Percentiles rank a stretch among this genome's conserved stretches.
These are phyloP conservation scores for Proteles cristata DNA, from an alignment of 2,113 vertebrate species.

Conservation along the genomic window DNA sequence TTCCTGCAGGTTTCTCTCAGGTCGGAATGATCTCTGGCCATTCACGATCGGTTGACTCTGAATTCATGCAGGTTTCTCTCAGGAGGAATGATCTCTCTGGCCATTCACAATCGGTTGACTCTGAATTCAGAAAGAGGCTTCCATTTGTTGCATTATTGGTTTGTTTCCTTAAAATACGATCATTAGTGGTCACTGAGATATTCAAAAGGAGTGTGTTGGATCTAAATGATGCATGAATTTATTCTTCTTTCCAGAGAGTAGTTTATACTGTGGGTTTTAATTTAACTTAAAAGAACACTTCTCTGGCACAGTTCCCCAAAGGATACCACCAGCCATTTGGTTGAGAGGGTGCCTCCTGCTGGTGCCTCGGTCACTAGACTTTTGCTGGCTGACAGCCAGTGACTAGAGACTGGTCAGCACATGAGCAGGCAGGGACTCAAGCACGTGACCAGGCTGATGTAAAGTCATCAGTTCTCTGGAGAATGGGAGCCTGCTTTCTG, in stretches of 20 bases:
- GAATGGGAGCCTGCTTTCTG: neutral
- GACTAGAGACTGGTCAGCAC: neutral
- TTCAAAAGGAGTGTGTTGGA: neutral
- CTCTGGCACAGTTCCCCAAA: neutral
- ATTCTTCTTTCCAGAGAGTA: neutral
- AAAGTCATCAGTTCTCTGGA: neutral
- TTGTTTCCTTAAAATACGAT: neutral
- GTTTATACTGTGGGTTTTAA: slow-evolving; percentile 47
- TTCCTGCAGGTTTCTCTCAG: neutral
- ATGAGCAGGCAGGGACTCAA: neutral
- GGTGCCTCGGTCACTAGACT: neutral
- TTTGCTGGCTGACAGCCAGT: neutral
- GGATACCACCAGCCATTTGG: too few relatives aligned
- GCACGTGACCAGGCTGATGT: too few relatives aligned
- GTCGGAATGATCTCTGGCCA: neutral
- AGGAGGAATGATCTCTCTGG: neutral
- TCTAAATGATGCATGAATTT: neutral
- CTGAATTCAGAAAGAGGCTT: neutral
- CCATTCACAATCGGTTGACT: neutral
- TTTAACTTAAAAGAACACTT: neutral
- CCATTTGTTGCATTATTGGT: neutral
- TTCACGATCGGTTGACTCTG: neutral
- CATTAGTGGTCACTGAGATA: neutral
- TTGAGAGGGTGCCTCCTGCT: neutral
- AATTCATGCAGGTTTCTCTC: neutral